Percentiles rank a stretch among this genome's conserved stretches.
These are phyloP conservation scores for Syrrhaptes paradoxus DNA, from an alignment of 2,113 vertebrate species.

Conservation along the genomic window DNA sequence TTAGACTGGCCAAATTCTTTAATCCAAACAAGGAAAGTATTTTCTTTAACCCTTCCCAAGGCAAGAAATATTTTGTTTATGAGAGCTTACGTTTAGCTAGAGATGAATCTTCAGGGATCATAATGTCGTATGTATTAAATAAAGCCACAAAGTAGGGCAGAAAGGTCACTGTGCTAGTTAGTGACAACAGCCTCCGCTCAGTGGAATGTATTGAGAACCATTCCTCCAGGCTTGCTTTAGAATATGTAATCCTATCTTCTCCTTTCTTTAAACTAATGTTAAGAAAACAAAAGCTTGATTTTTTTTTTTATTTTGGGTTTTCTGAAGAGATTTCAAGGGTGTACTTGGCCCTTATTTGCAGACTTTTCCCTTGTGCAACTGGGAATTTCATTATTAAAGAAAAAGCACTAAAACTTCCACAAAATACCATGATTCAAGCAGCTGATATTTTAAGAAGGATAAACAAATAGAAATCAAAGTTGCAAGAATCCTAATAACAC, in stretches of 20 bases:
- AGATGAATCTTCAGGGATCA: not conserved
- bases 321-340: not conserved
- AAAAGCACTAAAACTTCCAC: not conserved
- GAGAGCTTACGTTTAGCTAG: not conserved
- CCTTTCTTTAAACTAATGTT: not conserved
- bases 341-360: not conserved
- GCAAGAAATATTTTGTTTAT: not conserved
- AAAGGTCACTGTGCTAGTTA: not conserved
- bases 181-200: not conserved
- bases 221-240: not conserved
- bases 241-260: not conserved
- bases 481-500: not conserved
- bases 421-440: not conserved
- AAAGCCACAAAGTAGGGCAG: not conserved
- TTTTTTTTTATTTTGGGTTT: not conserved
- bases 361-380: not conserved
- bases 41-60: not conserved
- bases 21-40: not conserved
- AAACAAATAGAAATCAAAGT: slow-evolving; percentile 40
- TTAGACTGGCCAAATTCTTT: not conserved
- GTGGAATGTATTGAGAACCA: not conserved
- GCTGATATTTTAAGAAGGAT: not conserved
- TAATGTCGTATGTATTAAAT: not conserved
- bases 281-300: not conserved
- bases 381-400: not conserved